Percentiles rank a stretch among this genome's conserved stretches.
Evolutionary conservation across 2,113 vertebrate genomes (phyloP).

Genomic region (Solea solea): DNA sequence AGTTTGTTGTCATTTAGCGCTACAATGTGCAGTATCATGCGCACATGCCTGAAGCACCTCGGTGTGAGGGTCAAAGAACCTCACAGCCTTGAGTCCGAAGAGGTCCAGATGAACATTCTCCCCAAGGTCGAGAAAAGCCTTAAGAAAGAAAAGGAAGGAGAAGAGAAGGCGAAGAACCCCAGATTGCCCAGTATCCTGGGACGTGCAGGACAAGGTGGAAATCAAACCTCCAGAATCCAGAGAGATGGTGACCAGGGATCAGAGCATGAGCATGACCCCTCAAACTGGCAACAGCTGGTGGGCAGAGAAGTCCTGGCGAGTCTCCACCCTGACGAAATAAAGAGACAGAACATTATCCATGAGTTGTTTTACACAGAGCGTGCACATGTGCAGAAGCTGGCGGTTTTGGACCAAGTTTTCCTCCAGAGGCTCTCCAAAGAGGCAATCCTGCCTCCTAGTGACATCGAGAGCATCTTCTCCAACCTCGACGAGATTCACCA

Average conservation of each 20-base stretch:
- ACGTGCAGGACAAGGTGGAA: constrained; percentile 90
- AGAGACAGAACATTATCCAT: constrained; percentile 97
- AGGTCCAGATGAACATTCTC: constrained; percentile 89
- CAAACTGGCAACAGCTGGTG: constrained; percentile 96
- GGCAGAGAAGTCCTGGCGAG: constrained; percentile 89
- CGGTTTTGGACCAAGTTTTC: constrained; percentile 93
- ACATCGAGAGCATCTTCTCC: constrained; percentile 93
- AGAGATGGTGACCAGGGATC: constrained; percentile 95
- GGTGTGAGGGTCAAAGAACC: constrained; percentile 94
- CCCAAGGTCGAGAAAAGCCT: constrained; percentile 96
- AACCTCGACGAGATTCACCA: constrained; percentile 96
- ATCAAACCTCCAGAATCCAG: constrained; percentile 67
- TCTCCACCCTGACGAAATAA: constrained; percentile 93
- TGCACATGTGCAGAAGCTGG: constrained; percentile 92
- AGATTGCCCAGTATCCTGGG: constrained; percentile 91
- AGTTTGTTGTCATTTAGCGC: constrained; percentile 76
- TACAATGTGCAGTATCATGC: constrained; percentile 88
- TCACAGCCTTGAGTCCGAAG: constrained; percentile 90
- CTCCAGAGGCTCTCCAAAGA: constrained; percentile 93
- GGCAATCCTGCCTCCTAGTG: constrained; percentile 86
- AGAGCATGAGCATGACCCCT: constrained; percentile 92
- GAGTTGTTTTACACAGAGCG: constrained; percentile 95
- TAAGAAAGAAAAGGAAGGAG: constrained; percentile 93
- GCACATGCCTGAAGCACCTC: constrained; percentile 94
- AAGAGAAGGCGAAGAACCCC: constrained; percentile 92